A percentile compares a stretch with the other conserved stretches of the same genome.
Conservation (phyloP, 2,888 invertebrate species). For the Drosophila merina region DNA sequence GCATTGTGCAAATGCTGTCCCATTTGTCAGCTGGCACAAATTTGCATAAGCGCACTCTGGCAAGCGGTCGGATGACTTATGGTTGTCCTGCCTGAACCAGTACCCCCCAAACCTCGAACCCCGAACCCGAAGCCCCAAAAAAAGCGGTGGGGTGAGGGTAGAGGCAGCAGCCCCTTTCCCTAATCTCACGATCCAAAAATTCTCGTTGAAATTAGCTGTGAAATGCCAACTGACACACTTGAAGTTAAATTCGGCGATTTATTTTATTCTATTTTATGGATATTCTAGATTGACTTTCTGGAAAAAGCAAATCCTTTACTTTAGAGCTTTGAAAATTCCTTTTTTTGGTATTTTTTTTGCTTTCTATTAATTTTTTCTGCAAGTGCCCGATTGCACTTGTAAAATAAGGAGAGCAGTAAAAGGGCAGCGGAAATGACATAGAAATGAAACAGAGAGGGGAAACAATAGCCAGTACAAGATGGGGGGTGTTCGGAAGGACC, state of each 20-base stretch:
- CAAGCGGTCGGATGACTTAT: constrained; percentile 76
- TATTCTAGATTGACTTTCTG: too few relatives aligned
- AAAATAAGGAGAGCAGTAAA: constrained; percentile 4
- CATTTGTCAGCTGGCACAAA: constrained; percentile 83
- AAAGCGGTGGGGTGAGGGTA: neutral
- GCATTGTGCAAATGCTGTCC: constrained; percentile 80
- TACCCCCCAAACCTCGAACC: neutral
- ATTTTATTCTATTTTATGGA: too few relatives aligned
- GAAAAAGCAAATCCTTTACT: too few relatives aligned
- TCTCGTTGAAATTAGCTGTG: constrained; percentile 76
- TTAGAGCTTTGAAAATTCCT: too few relatives aligned
- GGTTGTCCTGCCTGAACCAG: constrained; percentile 55
- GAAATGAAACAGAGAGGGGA: constrained; percentile 77
- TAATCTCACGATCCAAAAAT: constrained; percentile 77
- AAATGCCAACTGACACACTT: constrained; percentile 58
- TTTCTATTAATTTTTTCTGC: neutral
- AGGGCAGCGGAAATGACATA: constrained; percentile 72
- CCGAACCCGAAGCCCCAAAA: too few relatives aligned
- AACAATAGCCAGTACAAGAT: constrained; percentile 57
- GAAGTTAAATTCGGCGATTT: neutral
- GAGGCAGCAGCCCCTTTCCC: constrained; percentile 55
- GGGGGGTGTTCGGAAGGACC: constrained; percentile 3
- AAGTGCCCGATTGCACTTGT: constrained; percentile 15
- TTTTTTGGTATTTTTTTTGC: too few relatives aligned
- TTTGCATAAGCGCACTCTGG: constrained; percentile 81